A percentile compares a stretch with the other conserved stretches of the same genome.
Evolutionary conservation across 2,113 vertebrate species (phyloP).

Genomic region (Menura novaehollandiae): DNA sequence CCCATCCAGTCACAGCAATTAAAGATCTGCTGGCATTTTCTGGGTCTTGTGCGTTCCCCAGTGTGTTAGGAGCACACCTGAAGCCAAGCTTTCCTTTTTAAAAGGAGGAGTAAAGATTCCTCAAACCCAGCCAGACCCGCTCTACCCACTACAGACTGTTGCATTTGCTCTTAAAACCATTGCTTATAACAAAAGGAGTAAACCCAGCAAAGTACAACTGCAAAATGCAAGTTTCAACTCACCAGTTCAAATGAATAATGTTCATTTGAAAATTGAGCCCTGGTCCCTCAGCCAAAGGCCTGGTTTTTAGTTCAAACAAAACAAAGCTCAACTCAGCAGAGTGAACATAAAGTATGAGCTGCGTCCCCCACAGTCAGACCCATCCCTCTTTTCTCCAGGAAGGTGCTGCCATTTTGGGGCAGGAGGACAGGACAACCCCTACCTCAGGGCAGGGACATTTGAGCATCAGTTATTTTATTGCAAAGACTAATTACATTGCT

Average conservation of each 20-base stretch:
- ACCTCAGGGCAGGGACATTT: background rate
- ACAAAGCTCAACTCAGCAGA: background rate
- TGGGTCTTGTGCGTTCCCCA: background rate
- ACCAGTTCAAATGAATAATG: accelerated
- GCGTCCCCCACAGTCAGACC: background rate
- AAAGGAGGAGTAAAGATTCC: background rate
- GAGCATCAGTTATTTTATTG: slow-evolving; percentile 68
- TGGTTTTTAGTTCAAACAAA: background rate
- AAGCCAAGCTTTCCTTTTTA: background rate
- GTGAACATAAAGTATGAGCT: accelerated
- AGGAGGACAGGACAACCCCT: background rate
- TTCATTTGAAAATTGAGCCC: background rate
- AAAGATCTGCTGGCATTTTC: background rate
- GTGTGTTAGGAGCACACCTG: accelerated
- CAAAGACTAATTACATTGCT: slow-evolving; percentile 72
- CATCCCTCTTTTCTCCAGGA: background rate
- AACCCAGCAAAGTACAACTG: accelerated
- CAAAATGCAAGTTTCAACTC: background rate
- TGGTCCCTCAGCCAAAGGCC: background rate
- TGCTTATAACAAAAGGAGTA: background rate
- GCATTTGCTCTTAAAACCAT: background rate
- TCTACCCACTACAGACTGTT: accelerated
- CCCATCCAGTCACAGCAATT: background rate
- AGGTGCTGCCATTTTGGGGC: background rate
- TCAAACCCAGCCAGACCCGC: too few species aligned